A percentile compares a stretch with the other conserved stretches of the same genome.
These are phyloP conservation scores for Steinernema khuongi DNA, from an alignment of 1,140 invertebrate species.

Conservation along the genomic window DNA sequence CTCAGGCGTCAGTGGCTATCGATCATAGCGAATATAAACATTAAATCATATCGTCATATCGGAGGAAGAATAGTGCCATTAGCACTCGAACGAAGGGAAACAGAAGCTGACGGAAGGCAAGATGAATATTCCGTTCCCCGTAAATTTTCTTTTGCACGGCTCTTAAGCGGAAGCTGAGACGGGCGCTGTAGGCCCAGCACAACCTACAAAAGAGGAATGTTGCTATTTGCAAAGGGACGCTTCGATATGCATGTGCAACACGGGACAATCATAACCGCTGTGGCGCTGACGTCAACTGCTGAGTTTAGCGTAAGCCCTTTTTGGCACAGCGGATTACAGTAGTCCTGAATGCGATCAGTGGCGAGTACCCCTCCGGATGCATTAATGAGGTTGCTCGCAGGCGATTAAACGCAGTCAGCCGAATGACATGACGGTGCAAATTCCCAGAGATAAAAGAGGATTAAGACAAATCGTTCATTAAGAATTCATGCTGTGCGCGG, in stretches of 20 bases:
- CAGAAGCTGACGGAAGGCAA: not conserved
- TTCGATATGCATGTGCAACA: no score
- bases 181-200: no score
- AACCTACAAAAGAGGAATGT: no score
- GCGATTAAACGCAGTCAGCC: constrained; percentile 13
- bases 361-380: not conserved
- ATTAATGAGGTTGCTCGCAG: constrained; percentile 15
- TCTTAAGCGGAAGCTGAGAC: no score
- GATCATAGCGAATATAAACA: constrained; percentile 15
- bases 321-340: constrained; percentile 15
- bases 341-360: not conserved
- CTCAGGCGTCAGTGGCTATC: not conserved
- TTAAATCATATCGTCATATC: constrained; percentile 12
- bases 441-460: constrained; percentile 10
- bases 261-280: no score
- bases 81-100: not conserved
- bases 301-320: not conserved
- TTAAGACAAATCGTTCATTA: constrained; percentile 15
- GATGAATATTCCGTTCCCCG: no score
- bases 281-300: not conserved
- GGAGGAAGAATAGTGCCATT: not conserved
- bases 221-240: no score
- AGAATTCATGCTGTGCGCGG: not conserved
- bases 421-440: constrained; percentile 10
- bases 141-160: not conserved